A percentile compares a stretch with the other conserved stretches of the same genome.
Conservation (phyloP, 2,797 vertebrate genomes). For the Muraenolepis orangiensis region DNA sequence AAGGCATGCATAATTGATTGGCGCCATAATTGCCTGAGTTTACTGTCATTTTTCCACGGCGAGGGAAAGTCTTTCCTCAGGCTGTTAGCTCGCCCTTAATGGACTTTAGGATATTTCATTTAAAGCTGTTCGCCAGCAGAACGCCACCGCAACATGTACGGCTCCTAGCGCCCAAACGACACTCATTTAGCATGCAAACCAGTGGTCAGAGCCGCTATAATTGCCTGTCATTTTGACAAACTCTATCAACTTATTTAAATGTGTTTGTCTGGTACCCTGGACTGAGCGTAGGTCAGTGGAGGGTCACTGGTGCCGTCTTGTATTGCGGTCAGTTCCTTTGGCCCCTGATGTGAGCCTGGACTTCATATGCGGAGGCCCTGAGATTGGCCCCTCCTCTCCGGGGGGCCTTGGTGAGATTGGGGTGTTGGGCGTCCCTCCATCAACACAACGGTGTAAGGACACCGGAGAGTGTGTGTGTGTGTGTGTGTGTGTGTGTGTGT, state of each 20-base stretch:
- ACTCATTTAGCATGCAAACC: slow-evolving; percentile 69
- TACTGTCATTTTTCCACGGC: slow-evolving; percentile 76
- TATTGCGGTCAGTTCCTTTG: slow-evolving; percentile 22
- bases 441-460: too few species aligned
- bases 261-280: slow-evolving; percentile 59
- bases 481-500: background rate
- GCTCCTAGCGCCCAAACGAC: slow-evolving; percentile 57
- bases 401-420: background rate
- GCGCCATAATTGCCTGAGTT: slow-evolving; percentile 74
- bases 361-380: background rate
- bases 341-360: background rate
- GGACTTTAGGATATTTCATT: slow-evolving; percentile 78
- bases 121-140: slow-evolving; percentile 63
- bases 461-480: background rate
- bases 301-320: slow-evolving; percentile 13
- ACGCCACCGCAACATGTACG: slow-evolving; percentile 59
- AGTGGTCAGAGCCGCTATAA: slow-evolving; percentile 65
- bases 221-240: slow-evolving; percentile 76
- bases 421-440: too few species aligned
- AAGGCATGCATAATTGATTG: slow-evolving; percentile 81
- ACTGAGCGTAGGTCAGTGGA: slow-evolving; percentile 46
- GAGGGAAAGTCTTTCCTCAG: slow-evolving; percentile 70
- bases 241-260: slow-evolving; percentile 69
- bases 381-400: background rate
- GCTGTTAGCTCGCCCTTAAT: slow-evolving; percentile 79